Percentiles rank a stretch among this genome's conserved stretches.
These are phyloP conservation scores for Hylaea fasciaria DNA, from an alignment of 2,888 invertebrate species.

Conservation along the genomic window DNA sequence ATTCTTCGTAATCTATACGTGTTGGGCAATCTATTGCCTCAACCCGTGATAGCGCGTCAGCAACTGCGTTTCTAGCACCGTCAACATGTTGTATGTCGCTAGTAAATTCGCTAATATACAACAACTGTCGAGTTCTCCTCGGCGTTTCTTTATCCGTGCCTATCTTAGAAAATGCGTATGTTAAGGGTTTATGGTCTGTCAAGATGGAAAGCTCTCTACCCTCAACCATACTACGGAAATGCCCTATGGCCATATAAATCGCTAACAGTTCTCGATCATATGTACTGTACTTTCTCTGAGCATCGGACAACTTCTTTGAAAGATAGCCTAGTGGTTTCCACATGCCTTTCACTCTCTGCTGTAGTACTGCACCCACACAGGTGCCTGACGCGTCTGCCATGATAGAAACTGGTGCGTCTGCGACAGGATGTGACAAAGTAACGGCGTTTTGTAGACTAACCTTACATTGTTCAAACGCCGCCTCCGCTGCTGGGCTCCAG, in stretches of 20 bases:
- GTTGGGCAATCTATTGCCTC: conserved; percentile 33
- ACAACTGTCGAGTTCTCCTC: conserved; percentile 10
- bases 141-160: conserved; percentile 5
- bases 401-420: too few relatives aligned
- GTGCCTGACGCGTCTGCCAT: too few relatives aligned
- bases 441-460: too few relatives aligned
- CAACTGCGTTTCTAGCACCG: conserved; percentile 31
- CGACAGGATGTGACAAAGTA: too few relatives aligned
- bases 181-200: conserved; percentile 32
- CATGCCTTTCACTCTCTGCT: too few relatives aligned
- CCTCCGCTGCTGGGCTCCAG: too few relatives aligned
- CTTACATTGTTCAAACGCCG: too few relatives aligned
- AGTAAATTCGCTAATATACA: conserved; percentile 21
- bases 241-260: neutral
- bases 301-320: too few relatives aligned
- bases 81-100: conserved; percentile 30
- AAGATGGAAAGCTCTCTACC: neutral
- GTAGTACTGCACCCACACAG: too few relatives aligned
- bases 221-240: neutral
- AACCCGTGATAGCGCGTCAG: conserved; percentile 33
- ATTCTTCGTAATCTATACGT: conserved; percentile 28
- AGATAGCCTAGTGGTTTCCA: neutral
- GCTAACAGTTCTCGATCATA: neutral
- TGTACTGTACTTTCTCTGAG: too few relatives aligned
- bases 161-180: conserved; percentile 12